Evolutionary conservation across 1,140 invertebrate species (phyloP), one percentile per base, ranked within the genome.

Genomic region (Andrena cerasifolii): DNA sequence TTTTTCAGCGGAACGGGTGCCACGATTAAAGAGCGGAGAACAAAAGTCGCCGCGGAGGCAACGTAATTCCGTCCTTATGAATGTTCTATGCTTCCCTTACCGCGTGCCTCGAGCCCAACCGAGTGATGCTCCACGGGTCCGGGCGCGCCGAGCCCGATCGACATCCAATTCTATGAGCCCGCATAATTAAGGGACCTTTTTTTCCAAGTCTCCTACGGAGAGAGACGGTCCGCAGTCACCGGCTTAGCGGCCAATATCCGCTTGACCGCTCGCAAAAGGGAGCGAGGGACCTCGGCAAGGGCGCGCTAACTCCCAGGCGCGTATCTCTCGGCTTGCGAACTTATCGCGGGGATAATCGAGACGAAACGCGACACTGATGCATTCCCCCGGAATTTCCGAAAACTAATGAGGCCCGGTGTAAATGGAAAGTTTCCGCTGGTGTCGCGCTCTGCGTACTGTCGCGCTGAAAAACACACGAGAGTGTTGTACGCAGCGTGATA

Each of bases 1-100:
- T 84, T 67, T 75, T 79, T n/a, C 71, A 65, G n/a, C 21, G 58
- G 40, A 79, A 66, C 26, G 72, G 45, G 53, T 14, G 47, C 51
- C 68, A 33, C 63, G 77, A 79, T 82, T 79, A 79, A 82, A 74
- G 77, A 61, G 51, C n/a, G 40, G 78, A 70, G 78, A 58, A 72
- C 73, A 53, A 73, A 61, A 78, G 67, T 66, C 63, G 66, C 74
- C 59, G 58, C 59, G 51, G 51, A 40, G 47, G 63, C 73, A 70
- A 54, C 76, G 76, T 65, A 78, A 72, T 78, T 78, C 76, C 76
- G 62, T 72, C 67, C 58, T 78, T 65, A 73, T 73, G 59, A 78
- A 78, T 78, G 28, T 78, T 78, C 76, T 73, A 73, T 78, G 76
- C 49, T 61, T 77, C 66, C 54, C 51, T 67, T 53, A 16, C 71